Base-by-base conservation (phyloP, 2,113 vertebrate species). In the Nicator chloris region DNA sequence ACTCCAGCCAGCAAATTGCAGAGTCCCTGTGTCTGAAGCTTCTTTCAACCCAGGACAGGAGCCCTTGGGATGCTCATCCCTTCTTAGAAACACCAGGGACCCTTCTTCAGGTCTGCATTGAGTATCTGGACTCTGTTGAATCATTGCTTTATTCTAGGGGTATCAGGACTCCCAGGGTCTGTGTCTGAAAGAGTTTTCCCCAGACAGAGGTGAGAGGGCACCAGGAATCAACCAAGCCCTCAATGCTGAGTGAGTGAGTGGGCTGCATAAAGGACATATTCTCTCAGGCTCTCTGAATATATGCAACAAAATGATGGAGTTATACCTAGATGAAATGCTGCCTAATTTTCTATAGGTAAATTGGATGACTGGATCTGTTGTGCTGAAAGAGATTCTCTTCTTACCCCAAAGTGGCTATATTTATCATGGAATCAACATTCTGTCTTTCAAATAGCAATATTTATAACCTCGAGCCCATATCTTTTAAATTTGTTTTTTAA, bases 51-150 rank as follows among this genome's bases (percentile, higher is more conserved):
- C 2, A 3, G 12, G 20, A 57, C 0, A 4, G 33, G 28, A 88
- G 20, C 31, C 12, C 31, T 82, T 2, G 0, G 12, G 27, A 11
- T 9, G 5, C 10, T 83, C 2, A 1, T 24, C 7, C 13, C 27
- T 13, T 49, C 80, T 85, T 11, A 31, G 73, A 72, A 81, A 76
- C 17, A 39, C 21, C n/a, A 24, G 59, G 35, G 31, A 87, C 53
- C 24, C 12, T 54, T 18, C 9, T 82, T 82, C 72, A 39, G 33
- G 39, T 61, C 49, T 53, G 20, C 63, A 21, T 59, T 33, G 66
- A 33, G 12, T 66, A 22, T 70, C 51, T 88, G 70, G 57, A 54
- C 12, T 6, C n/a, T 80, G 13, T 27, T 64, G 73, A 87, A 31
- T 64, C 11, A 3, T 26, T 69, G 61, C 49, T 35, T 77, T 82